A percentile compares a stretch with the other conserved stretches of the same genome.
Evolutionary conservation across 2,113 vertebrate genomes (phyloP).

Genomic region (Ictalurus furcatus): DNA sequence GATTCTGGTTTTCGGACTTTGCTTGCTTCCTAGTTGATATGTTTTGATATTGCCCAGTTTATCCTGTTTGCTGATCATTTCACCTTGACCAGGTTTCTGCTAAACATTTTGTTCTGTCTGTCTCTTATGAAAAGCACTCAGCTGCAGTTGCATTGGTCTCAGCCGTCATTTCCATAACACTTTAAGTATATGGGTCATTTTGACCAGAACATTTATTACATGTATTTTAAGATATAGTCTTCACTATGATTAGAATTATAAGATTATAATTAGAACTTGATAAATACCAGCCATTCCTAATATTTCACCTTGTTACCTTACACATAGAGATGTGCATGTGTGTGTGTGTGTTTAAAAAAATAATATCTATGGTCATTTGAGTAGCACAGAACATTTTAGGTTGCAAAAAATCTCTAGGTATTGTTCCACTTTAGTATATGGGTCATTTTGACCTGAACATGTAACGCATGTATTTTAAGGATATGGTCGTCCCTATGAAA

Average conservation of each 20-base stretch:
- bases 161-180: neutral
- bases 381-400: neutral
- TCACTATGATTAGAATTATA: neutral
- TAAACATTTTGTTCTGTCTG: no score
- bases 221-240: neutral
- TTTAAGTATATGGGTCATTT: neutral
- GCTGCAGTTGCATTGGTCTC: no score
- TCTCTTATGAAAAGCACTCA: no score
- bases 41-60: no score
- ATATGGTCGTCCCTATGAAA: neutral
- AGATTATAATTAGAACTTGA: neutral
- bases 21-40: no score
- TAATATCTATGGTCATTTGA: neutral
- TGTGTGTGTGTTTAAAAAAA: no score
- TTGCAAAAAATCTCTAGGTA: neutral
- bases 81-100: no score
- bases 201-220: neutral
- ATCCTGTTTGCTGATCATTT: no score
- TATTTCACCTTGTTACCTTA: neutral
- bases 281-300: neutral
- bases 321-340: no score
- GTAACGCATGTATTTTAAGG: neutral
- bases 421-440: neutral
- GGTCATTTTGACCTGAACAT: neutral
- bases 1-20: no score